These are phyloP conservation scores for Galaxias olidus DNA, from an alignment of 2,797 vertebrate genomes.

Conservation along the genomic window DNA sequence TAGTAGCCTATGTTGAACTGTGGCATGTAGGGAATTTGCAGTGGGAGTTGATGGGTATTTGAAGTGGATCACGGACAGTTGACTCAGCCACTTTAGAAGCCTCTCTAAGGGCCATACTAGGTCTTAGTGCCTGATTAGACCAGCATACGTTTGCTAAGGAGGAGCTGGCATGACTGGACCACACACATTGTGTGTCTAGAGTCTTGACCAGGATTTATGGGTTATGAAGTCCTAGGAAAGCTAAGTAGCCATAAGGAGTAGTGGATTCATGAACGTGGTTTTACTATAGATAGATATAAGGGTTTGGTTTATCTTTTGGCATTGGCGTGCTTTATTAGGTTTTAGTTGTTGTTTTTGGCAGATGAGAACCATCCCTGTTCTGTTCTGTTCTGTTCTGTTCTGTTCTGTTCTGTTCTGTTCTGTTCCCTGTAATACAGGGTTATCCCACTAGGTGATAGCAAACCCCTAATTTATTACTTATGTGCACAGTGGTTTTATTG, in stretches of 20 bases:
- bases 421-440: background rate
- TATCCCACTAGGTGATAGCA: conserved; percentile 42
- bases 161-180: conserved; percentile 13
- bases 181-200: conserved; percentile 2
- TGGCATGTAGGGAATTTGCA: conserved; percentile 25
- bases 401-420: background rate
- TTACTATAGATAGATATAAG: no score
- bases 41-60: conserved; percentile 23
- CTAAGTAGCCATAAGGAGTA: no score
- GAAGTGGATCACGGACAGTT: conserved; percentile 16
- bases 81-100: background rate
- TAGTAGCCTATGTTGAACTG: background rate
- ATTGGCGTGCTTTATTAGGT: no score
- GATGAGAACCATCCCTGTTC: no score
- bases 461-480: conserved; percentile 4
- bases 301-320: no score
- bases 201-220: background rate
- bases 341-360: no score
- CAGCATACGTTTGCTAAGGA: background rate
- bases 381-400: background rate
- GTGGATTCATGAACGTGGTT: no score
- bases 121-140: background rate
- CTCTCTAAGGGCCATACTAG: background rate
- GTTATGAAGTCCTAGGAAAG: background rate
- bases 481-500: background rate